Conservation (phyloP, 2,888 invertebrate species). For the Reticulitermes lucifugus region DNA sequence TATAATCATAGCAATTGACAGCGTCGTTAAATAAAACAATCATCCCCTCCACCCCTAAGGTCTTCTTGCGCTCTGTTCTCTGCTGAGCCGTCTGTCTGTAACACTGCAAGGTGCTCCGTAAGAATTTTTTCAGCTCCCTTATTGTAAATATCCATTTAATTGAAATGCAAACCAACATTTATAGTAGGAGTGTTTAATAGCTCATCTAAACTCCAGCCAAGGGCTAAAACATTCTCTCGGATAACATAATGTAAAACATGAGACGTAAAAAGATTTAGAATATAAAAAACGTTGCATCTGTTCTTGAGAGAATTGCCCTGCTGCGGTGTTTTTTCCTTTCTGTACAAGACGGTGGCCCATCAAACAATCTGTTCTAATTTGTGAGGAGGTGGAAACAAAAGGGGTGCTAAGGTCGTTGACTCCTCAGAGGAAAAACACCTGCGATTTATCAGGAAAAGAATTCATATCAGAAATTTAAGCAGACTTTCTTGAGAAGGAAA, state of each 20-base stretch:
- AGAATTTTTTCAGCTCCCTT: no score
- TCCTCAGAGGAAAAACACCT: background rate
- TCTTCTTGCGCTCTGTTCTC: no score
- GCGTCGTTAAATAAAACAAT: no score
- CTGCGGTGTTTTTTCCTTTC: background rate
- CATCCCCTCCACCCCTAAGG: no score
- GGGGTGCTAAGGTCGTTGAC: background rate
- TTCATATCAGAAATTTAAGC: no score
- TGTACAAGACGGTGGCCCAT: background rate
- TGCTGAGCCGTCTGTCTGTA: no score
- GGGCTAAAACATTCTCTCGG: background rate
- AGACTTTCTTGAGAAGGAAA: no score
- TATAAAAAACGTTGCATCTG: constrained; percentile 13
- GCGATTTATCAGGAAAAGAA: background rate
- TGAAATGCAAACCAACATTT: background rate
- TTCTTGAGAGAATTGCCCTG: background rate
- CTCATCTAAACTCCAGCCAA: background rate
- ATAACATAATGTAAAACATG: background rate
- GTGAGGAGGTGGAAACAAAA: constrained; percentile 14
- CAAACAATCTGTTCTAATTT: constrained; percentile 9
- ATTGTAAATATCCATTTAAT: background rate
- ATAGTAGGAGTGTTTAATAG: background rate
- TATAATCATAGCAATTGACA: no score
- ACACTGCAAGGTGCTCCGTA: no score
- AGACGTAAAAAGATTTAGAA: background rate